Evolutionary conservation across 2,888 invertebrate species (phyloP).

Genomic region (Brachynemurus nebulosus): DNA sequence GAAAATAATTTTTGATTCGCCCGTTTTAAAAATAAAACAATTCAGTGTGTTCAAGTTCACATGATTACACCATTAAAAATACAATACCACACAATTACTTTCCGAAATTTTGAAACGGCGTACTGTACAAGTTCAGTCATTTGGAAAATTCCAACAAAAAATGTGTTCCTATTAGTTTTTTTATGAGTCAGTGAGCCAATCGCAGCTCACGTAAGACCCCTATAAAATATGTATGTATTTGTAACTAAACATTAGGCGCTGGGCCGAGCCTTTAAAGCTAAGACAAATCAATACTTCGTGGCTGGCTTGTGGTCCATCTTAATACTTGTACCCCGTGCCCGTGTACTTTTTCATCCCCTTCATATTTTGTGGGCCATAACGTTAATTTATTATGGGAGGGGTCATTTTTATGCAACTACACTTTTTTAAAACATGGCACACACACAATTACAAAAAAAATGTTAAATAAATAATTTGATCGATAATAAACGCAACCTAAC

Average conservation of each 20-base stretch:
- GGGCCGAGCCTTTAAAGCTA: slow-evolving; percentile 31
- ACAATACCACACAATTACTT: slow-evolving; percentile 21
- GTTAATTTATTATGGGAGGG: slow-evolving; percentile 7
- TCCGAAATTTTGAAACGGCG: slow-evolving; percentile 31
- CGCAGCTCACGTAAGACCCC: slow-evolving; percentile 34
- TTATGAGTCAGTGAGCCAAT: slow-evolving; percentile 36
- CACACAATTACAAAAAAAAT: slow-evolving; percentile 1
- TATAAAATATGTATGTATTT: slow-evolving; percentile 32
- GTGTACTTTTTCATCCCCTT: slow-evolving; percentile 9
- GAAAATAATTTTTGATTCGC: slow-evolving; percentile 12
- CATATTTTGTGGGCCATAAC: slow-evolving; percentile 7
- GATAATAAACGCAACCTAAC: slow-evolving; percentile 1
- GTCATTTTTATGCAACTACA: slow-evolving; percentile 6
- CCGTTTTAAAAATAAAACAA: slow-evolving; percentile 12
- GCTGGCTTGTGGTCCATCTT: slow-evolving; percentile 8
- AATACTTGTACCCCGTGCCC: slow-evolving; percentile 2
- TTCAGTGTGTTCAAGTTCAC: slow-evolving; percentile 7
- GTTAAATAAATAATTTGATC: background rate
- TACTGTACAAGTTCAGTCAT: slow-evolving; percentile 37
- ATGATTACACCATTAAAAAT: slow-evolving; percentile 12
- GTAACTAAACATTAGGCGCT: slow-evolving; percentile 21
- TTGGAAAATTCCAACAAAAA: slow-evolving; percentile 48
- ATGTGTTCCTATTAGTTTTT: slow-evolving; percentile 31
- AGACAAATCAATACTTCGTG: slow-evolving; percentile 33
- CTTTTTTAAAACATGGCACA: slow-evolving; percentile 4